Evolutionary conservation across 2,113 vertebrate species (phyloP).

Genomic region (Sitta europaea): DNA sequence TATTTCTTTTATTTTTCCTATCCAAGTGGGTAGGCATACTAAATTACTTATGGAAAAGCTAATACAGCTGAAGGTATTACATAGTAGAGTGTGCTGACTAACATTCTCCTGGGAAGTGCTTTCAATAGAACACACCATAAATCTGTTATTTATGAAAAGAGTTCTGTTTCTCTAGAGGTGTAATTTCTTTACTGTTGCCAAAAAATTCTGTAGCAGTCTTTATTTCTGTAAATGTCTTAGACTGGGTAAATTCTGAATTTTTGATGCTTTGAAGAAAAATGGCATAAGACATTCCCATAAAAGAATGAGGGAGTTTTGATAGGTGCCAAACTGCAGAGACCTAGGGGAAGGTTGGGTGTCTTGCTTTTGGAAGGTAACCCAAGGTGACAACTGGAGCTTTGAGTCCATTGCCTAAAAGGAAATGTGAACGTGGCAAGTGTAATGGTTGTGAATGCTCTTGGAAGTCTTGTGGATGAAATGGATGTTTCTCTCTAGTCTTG

Average conservation of each 20-base stretch:
- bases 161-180: background rate
- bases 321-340: background rate
- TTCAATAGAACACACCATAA: slow-evolving; percentile 8
- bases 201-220: background rate
- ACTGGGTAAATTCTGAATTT: background rate
- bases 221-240: slow-evolving; percentile 1
- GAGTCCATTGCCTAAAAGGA: background rate
- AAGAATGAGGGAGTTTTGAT: background rate
- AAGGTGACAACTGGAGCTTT: background rate
- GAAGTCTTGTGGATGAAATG: background rate
- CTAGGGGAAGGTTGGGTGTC: background rate
- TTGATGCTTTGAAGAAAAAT: background rate
- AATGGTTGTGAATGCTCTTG: background rate
- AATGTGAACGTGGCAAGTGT: background rate
- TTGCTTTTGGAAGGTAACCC: background rate
- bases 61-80: background rate
- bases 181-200: background rate
- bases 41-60: slow-evolving; percentile 17
- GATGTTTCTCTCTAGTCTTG: background rate
- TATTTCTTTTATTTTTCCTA: background rate
- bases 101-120: slow-evolving; percentile 12
- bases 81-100: background rate
- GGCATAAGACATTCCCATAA: background rate
- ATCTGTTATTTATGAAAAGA: background rate
- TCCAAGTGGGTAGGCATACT: background rate